Evolutionary conservation across 2,113 vertebrate species (phyloP).

Genomic region (Lagopus leucura): DNA sequence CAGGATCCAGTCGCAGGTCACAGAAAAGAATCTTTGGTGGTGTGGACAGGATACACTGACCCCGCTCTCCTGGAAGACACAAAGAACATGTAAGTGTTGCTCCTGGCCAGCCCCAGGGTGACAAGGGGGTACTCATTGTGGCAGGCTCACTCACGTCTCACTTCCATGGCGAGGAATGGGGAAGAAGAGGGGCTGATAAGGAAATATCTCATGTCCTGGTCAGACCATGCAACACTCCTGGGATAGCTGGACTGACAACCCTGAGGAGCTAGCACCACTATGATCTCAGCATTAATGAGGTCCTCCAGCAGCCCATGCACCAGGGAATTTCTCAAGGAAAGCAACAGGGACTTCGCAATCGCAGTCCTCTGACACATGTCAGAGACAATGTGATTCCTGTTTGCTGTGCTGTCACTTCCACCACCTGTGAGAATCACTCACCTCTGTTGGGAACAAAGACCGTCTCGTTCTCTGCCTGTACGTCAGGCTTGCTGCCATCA

Average conservation of each 20-base stretch:
- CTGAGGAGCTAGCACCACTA: background rate
- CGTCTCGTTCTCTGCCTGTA: conserved; percentile 95
- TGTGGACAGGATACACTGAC: conserved; percentile 96
- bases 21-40: conserved; percentile 98
- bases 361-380: fast-evolving
- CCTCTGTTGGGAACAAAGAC: conserved; percentile 97
- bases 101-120: fast-evolving
- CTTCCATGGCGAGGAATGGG: fast-evolving
- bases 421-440: conserved; percentile 25
- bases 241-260: background rate
- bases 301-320: background rate
- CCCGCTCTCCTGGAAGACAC: conserved; percentile 87
- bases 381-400: background rate
- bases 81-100: background rate
- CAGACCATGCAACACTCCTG: background rate
- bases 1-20: conserved; percentile 93
- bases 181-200: background rate
- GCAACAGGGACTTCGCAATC: fast-evolving
- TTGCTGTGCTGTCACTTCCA: background rate
- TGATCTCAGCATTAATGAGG: background rate
- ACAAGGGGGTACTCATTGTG: background rate
- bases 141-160: background rate
- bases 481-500: conserved; percentile 90
- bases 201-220: background rate
- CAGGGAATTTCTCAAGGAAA: background rate